Conservation (phyloP, 2,113 vertebrate genomes). For the Melanostigma gelatinosum region DNA sequence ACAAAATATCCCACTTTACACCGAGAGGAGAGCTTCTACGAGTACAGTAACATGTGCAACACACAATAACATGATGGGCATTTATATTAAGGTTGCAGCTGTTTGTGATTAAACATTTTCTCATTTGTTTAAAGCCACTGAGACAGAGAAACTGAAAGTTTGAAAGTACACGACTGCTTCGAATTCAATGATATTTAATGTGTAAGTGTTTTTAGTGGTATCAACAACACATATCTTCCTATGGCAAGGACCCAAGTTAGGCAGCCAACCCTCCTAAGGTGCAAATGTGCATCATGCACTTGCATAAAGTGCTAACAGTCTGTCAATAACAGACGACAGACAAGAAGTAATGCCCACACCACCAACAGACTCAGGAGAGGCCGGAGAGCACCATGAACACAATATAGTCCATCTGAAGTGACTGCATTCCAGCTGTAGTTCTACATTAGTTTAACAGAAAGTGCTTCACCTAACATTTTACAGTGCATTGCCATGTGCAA, state of each 20-base stretch:
- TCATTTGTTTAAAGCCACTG: not conserved
- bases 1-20: not conserved
- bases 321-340: not conserved
- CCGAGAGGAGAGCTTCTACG: not conserved
- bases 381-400: not conserved
- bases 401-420: not conserved
- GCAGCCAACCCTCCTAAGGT: slow-evolving; percentile 27
- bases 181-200: not conserved
- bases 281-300: slow-evolving; percentile 31
- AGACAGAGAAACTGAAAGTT: not conserved
- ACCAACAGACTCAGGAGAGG: slow-evolving; percentile 1
- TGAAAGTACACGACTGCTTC: not conserved
- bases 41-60: not conserved
- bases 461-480: not conserved
- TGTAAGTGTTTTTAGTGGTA: slow-evolving; percentile 26
- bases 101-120: not conserved
- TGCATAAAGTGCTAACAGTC: slow-evolving; percentile 64
- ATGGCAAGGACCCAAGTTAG: not conserved
- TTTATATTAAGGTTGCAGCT: not conserved
- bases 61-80: not conserved
- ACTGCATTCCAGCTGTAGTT: slow-evolving; percentile 19
- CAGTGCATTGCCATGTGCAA: not conserved
- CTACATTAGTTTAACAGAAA: slow-evolving; percentile 8
- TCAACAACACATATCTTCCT: not conserved
- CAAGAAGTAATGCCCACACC: slow-evolving; percentile 2